Conservation (phyloP, 2,113 vertebrate species). For the Xenotilapia leptura region DNA sequence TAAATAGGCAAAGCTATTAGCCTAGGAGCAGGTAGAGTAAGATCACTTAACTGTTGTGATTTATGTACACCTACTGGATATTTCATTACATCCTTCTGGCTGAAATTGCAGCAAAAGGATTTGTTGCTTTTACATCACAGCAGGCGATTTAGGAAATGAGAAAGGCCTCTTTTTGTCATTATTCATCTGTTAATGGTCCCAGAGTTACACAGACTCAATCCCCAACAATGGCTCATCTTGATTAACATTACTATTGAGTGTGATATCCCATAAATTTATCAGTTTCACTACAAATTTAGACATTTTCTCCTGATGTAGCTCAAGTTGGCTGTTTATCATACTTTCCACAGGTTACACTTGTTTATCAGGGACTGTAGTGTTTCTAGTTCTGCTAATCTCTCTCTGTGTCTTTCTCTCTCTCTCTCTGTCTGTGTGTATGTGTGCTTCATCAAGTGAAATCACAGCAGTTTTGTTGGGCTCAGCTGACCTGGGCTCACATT, state of each 20-base stretch:
- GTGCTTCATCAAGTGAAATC: background rate
- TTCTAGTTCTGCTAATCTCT: background rate
- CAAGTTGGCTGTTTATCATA: background rate
- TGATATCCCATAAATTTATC: background rate
- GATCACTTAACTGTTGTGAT: background rate
- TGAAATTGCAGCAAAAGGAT: conserved; percentile 5
- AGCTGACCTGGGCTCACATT: background rate
- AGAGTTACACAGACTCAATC: background rate
- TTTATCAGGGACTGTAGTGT: background rate
- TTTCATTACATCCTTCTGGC: background rate
- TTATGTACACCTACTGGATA: background rate
- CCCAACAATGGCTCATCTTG: background rate
- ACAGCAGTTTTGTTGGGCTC: background rate
- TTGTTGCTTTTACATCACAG: conserved; percentile 1
- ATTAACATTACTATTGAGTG: background rate
- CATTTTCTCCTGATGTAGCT: background rate
- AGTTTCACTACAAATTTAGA: background rate
- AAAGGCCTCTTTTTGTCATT: conserved; percentile 6
- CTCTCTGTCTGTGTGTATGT: background rate
- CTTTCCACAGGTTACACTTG: background rate
- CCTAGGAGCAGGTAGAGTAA: background rate
- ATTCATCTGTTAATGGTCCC: conserved; percentile 22
- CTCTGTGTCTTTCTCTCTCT: background rate
- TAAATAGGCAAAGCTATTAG: background rate
- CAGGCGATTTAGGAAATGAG: conserved; percentile 8